Conservation (phyloP, 2,797 vertebrate genomes). For the Danionella dracula region DNA sequence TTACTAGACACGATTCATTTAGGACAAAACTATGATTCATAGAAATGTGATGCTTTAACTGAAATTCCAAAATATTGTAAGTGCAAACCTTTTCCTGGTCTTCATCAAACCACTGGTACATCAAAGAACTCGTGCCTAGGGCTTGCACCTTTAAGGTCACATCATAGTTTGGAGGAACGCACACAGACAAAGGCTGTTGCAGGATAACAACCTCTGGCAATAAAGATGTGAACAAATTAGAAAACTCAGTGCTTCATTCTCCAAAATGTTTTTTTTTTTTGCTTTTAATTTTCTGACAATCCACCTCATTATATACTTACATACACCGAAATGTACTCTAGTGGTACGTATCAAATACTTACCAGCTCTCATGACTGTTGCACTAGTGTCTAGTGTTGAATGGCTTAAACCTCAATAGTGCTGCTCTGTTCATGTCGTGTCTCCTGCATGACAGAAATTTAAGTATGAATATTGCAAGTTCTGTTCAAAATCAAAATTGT, state of each 20-base stretch:
- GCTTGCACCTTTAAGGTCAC: slow-evolving; percentile 73
- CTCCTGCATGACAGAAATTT: slow-evolving; percentile 12
- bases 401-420: neutral
- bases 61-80: neutral
- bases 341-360: neutral
- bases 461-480: neutral
- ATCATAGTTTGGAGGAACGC: slow-evolving; percentile 68
- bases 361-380: slow-evolving; percentile 33
- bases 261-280: too few relatives aligned
- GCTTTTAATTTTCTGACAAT: too few relatives aligned
- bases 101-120: slow-evolving; percentile 81
- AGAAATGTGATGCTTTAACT: too few relatives aligned
- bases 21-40: too few relatives aligned
- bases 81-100: slow-evolving; percentile 63
- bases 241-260: neutral
- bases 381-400: neutral
- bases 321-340: too few relatives aligned
- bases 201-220: slow-evolving; percentile 72
- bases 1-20: neutral
- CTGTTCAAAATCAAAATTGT: neutral
- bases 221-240: neutral
- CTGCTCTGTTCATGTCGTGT: slow-evolving; percentile 13
- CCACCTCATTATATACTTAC: too few relatives aligned
- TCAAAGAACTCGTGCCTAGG: slow-evolving; percentile 56
- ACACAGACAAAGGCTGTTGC: slow-evolving; percentile 68